A percentile compares a stretch with the other conserved stretches of the same genome.
phyloP scores from a whole-genome alignment of 2,888 invertebrate species.

The Mactromeris polynyma region DNA sequence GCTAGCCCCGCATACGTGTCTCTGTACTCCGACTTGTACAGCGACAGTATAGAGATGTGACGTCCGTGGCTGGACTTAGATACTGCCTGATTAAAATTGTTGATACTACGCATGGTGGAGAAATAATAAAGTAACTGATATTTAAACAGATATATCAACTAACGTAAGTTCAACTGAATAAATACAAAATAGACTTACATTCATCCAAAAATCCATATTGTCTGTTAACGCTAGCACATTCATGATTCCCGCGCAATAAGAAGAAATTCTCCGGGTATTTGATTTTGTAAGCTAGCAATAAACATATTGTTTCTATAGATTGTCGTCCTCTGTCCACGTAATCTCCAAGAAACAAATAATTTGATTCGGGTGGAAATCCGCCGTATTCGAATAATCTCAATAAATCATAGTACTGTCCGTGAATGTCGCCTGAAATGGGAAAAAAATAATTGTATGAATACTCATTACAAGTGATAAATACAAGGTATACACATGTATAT shows the following conservation, averaged over 20 bases:
- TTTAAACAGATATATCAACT: too few species aligned
- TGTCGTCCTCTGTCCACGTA: slow-evolving; percentile 88
- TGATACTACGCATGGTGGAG: too few species aligned
- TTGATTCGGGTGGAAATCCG: slow-evolving; percentile 87
- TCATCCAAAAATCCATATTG: slow-evolving; percentile 99
- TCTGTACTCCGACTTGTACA: too few species aligned
- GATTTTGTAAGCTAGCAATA: slow-evolving; percentile 96
- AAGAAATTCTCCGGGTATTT: slow-evolving; percentile 95
- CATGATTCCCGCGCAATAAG: slow-evolving; percentile 98
- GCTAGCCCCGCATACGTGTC: too few species aligned
- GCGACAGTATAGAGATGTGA: too few species aligned
- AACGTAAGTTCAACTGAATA: too few species aligned
- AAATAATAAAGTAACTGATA: too few species aligned
- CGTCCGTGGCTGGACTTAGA: too few species aligned
- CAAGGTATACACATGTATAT: neutral
- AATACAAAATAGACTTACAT: slow-evolving; percentile 90
- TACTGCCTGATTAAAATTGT: too few species aligned
- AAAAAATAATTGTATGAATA: neutral
- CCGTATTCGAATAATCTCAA: slow-evolving; percentile 87
- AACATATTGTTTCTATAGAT: slow-evolving; percentile 87
- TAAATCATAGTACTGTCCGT: slow-evolving; percentile 87
- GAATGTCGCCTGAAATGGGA: slow-evolving; percentile 5
- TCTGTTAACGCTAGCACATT: slow-evolving; percentile 99
- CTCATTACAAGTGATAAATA: neutral
- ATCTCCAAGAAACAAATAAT: slow-evolving; percentile 87